Base-by-base conservation (phyloP, 2,797 vertebrate genomes). In the Epinephelus awoara region DNA sequence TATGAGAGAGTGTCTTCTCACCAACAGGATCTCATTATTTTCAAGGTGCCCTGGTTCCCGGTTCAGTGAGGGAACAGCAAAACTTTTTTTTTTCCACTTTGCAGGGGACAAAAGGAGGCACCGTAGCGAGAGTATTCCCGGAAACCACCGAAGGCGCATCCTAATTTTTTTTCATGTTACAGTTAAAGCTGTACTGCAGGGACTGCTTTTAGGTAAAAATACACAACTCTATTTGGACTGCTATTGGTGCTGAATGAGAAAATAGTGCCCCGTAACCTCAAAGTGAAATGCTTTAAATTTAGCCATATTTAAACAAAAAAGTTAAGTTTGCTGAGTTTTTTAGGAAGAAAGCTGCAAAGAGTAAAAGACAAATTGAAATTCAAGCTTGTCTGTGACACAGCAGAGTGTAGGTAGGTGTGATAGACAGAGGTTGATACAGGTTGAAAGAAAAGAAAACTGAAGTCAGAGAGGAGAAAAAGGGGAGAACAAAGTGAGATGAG, bases 21-120 rank as follows among this genome's bases (percentile, higher is more conserved):
- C 73, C 67, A 80, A 46, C 83, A 62, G 82, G 82, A 82, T 87
- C 74, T 89, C 79, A 84, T 84, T 88, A 80, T 82, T 85, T 84
- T 83, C 73, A 85, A 87, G 87, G 84, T 87, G 77, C 74, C 82
- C 82, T 38, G 55, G 61, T 81, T 85, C 49, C 75, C 40, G 11
- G 40, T 42, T 74, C 70, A 15, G 80, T 44, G 21, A 57, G 52
- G 69, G 58, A 80, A 75, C 59, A 66, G 59, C 50, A 52, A 12
- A 73, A 58, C 25, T 61, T 50, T 78, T 73, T 63, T 4, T 49
- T 40, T 4, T 3, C 5, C 47, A 56, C 69, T 64, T 58, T 57
- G 18, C 68, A 57, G 56, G 66, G 64, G 67, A 79, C 61, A 58
- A 52, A 75, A 18, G 25, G 57, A 72, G 64, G 63, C 29, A 40